Conservation (phyloP, 2,113 vertebrate species). For the Triplophysa tibetana region DNA sequence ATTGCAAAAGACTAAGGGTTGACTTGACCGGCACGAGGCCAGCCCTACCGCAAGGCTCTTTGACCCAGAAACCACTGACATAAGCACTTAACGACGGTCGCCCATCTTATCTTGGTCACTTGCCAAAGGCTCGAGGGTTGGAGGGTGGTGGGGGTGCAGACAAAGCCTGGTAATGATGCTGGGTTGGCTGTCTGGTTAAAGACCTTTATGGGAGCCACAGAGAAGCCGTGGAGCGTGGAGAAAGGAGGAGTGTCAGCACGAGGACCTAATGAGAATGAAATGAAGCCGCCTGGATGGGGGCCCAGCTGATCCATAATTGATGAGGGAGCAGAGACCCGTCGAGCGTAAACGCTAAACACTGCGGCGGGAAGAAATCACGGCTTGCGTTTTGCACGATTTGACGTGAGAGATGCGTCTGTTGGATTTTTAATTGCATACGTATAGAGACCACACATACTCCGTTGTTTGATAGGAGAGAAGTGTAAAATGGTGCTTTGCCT, state of each 20-base stretch:
- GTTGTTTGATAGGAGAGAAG: not conserved
- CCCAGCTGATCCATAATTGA: conserved; percentile 71
- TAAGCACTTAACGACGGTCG: conserved; percentile 69
- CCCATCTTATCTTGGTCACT: conserved; percentile 60
- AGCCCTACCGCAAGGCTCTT: conserved; percentile 52
- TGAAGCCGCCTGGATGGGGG: conserved; percentile 67
- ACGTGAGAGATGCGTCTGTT: not conserved
- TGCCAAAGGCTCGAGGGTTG: conserved; percentile 40
- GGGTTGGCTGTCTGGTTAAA: conserved; percentile 49
- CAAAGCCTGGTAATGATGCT: conserved; percentile 50
- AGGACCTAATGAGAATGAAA: conserved; percentile 70
- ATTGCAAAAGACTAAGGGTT: conserved; percentile 11
- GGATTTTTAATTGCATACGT: conserved; percentile 24
- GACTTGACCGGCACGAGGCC: conserved; percentile 46
- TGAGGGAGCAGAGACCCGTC: conserved; percentile 50
- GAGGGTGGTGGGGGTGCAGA: conserved; percentile 32
- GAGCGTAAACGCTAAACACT: conserved; percentile 42
- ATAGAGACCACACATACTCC: not conserved
- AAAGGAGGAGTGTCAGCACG: conserved; percentile 66
- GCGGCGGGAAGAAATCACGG: conserved; percentile 27
- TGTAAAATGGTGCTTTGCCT: not conserved
- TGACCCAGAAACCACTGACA: conserved; percentile 69
- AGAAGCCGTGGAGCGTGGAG: conserved; percentile 49
- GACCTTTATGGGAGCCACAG: conserved; percentile 44
- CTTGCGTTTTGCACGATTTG: conserved; percentile 6